Conservation (phyloP, 1,140 invertebrate genomes). For the Oncopeltus fasciatus region DNA sequence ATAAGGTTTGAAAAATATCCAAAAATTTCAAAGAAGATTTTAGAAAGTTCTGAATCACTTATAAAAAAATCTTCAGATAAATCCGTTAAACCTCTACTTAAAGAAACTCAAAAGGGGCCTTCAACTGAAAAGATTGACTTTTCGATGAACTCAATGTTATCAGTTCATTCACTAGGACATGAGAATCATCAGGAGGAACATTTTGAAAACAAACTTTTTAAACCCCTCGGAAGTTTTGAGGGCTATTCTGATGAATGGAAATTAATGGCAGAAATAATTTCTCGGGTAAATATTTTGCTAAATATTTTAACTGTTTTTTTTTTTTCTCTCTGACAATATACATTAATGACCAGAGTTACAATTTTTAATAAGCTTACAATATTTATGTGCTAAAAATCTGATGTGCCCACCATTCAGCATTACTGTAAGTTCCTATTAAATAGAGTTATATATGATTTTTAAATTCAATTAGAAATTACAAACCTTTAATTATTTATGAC, state of each 20-base stretch:
- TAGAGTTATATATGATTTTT: too few relatives aligned
- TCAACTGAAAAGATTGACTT: background rate
- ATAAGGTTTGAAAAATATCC: slow-evolving; percentile 76
- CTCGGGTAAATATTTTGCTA: slow-evolving; percentile 31
- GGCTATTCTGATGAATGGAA: slow-evolving; percentile 33
- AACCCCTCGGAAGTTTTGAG: slow-evolving; percentile 32
- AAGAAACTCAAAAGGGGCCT: background rate
- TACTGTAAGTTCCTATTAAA: too few relatives aligned
- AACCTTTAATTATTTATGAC: too few relatives aligned
- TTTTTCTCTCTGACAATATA: too few relatives aligned
- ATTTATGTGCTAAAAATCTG: too few relatives aligned
- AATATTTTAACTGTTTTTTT: too few relatives aligned
- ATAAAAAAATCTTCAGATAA: too few relatives aligned
- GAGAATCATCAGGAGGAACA: background rate
- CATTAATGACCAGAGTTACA: too few relatives aligned
- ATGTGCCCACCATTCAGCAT: too few relatives aligned
- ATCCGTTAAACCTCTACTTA: background rate
- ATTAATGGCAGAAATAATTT: slow-evolving; percentile 39
- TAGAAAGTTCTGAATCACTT: too few relatives aligned
- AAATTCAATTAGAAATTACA: too few relatives aligned
- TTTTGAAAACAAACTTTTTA: slow-evolving; percentile 28
- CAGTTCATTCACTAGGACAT: background rate
- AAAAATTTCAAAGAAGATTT: slow-evolving; percentile 47
- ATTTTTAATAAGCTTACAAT: too few relatives aligned
- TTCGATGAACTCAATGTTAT: background rate